Percentiles rank a stretch among this genome's conserved stretches.
phyloP scores from a whole-genome alignment of 2,797 vertebrate genomes.

The Cygnus olor region DNA sequence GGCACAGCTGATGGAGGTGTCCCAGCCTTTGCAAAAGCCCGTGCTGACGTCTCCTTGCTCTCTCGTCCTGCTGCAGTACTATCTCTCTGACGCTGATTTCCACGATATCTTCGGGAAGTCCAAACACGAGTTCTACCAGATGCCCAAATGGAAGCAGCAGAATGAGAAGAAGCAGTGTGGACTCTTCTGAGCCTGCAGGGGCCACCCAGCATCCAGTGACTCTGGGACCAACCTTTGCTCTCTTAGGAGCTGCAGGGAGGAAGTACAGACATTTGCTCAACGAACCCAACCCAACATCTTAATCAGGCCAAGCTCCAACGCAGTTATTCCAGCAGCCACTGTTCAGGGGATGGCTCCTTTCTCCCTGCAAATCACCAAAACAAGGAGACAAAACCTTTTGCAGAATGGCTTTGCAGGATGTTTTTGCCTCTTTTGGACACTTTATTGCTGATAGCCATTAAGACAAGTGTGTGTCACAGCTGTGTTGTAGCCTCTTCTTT shows the following conservation, averaged over 20 bases:
- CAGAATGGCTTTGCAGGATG: not conserved
- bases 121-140: conserved; percentile 84
- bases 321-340: not conserved
- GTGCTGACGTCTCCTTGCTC: not conserved
- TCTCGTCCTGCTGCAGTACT: conserved; percentile 75
- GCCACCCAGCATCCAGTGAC: not conserved
- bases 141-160: conserved; percentile 91
- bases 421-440: not conserved
- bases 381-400: not conserved
- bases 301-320: not conserved
- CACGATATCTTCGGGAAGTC: conserved; percentile 85
- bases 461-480: not conserved
- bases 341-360: not conserved
- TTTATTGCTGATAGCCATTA: not conserved
- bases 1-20: not conserved
- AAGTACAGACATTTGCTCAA: not conserved
- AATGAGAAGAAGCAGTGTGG: conserved; percentile 89
- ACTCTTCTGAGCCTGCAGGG: conserved; percentile 83
- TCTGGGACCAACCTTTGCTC: not conserved
- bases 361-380: not conserved
- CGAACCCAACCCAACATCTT: not conserved
- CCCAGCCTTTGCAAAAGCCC: not conserved
- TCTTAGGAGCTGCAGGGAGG: not conserved
- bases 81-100: conserved; percentile 88
- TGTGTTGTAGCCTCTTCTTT: not conserved